Percentiles rank a stretch among this genome's conserved stretches.
Conservation (phyloP, 2,888 invertebrate species). For the Drosophila vallismaia region DNA sequence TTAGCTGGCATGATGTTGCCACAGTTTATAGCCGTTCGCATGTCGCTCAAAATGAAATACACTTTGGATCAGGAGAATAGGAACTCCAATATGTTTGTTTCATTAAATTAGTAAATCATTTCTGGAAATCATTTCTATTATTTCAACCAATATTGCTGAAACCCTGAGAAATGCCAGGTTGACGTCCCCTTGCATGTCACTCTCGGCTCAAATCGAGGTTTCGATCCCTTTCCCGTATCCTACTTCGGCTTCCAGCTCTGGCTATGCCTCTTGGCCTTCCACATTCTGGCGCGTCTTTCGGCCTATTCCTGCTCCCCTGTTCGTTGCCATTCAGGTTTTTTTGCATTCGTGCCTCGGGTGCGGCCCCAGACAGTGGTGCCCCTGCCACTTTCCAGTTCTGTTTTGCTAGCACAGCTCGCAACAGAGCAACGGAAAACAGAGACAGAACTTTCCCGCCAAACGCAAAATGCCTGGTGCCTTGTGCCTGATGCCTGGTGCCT, state of each 20-base stretch:
- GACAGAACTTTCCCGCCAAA: constrained; percentile 75
- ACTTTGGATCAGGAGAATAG: background rate
- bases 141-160: constrained; percentile 8
- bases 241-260: constrained; percentile 32
- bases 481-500: too few relatives aligned
- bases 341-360: constrained; percentile 62
- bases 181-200: background rate
- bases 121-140: background rate
- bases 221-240: constrained; percentile 15
- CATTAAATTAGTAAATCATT: background rate
- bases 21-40: constrained; percentile 68
- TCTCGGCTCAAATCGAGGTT: constrained; percentile 36
- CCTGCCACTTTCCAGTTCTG: constrained; percentile 57
- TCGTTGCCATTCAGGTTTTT: constrained; percentile 68
- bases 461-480: constrained; percentile 54
- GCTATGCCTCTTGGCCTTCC: constrained; percentile 29
- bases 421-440: constrained; percentile 3
- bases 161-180: constrained; percentile 7
- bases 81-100: background rate
- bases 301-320: constrained; percentile 72
- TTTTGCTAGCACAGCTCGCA: constrained; percentile 60
- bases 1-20: constrained; percentile 73
- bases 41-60: constrained; percentile 21
- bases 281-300: constrained; percentile 46
- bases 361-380: constrained; percentile 31